These are phyloP conservation scores for Ormyrus thymus DNA, from an alignment of 2,888 invertebrate species.

Conservation along the genomic window DNA sequence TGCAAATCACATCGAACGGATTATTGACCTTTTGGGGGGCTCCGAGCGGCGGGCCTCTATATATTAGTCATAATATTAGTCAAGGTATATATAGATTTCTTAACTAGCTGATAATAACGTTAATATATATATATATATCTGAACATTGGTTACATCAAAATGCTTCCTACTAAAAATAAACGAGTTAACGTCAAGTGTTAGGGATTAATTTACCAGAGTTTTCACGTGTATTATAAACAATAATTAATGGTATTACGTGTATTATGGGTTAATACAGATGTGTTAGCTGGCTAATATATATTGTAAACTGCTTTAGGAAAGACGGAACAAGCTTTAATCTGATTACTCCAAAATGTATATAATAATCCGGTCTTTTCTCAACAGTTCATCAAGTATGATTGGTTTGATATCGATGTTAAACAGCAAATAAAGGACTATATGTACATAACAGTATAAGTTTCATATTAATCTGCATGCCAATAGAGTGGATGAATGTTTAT, in stretches of 20 bases:
- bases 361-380: constrained; percentile 24
- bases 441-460: background rate
- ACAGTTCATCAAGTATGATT: background rate
- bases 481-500: background rate
- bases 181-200: constrained; percentile 1
- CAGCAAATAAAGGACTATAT: background rate
- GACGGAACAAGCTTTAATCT: constrained; percentile 6
- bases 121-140: background rate
- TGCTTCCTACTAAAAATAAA: constrained; percentile 34
- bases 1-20: constrained; percentile 51
- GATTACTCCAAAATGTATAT: background rate
- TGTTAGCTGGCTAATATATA: background rate
- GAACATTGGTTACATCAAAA: constrained; percentile 27
- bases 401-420: background rate
- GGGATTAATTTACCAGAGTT: background rate
- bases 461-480: constrained; percentile 19
- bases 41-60: too few species aligned
- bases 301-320: constrained; percentile 11
- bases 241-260: background rate
- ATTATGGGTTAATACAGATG: background rate
- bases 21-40: background rate
- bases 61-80: too few species aligned
- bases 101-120: background rate
- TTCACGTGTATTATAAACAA: background rate
- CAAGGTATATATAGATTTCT: too few species aligned